A percentile compares a stretch with the other conserved stretches of the same genome.
phyloP scores from a whole-genome alignment of 2,797 vertebrate species.

The Anniella stebbinsi region DNA sequence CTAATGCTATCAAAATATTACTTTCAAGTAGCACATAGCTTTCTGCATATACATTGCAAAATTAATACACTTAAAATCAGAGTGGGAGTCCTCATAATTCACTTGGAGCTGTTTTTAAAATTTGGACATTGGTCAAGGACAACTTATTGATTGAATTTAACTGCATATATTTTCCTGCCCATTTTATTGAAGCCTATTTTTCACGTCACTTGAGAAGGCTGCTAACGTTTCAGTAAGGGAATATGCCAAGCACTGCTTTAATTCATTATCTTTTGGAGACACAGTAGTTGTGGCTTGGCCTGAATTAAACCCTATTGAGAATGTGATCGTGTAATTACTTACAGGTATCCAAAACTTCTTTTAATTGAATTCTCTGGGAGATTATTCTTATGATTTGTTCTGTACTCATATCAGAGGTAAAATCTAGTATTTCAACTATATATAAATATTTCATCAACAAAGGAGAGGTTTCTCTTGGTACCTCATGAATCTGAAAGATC shows the following conservation, averaged over 20 bases:
- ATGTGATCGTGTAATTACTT: conserved; percentile 83
- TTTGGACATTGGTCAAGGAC: conserved; percentile 80
- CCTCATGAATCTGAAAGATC: conserved; percentile 41
- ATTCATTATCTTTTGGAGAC: conserved; percentile 85
- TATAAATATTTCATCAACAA: conserved; percentile 66
- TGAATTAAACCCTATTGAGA: conserved; percentile 81
- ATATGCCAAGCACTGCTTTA: conserved; percentile 82
- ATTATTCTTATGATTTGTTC: conserved; percentile 67
- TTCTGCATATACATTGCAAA: conserved; percentile 66
- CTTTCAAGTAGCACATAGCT: conserved; percentile 52
- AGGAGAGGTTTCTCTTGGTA: conserved; percentile 62
- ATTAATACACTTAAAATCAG: conserved; percentile 78
- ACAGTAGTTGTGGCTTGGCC: conserved; percentile 78
- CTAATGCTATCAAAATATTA: conserved; percentile 18
- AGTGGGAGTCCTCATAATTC: conserved; percentile 79
- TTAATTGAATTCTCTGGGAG: conserved; percentile 73
- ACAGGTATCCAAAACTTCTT: conserved; percentile 78
- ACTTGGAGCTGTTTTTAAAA: conserved; percentile 78
- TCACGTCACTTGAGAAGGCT: conserved; percentile 79
- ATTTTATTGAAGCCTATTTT: conserved; percentile 78
- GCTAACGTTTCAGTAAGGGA: conserved; percentile 82
- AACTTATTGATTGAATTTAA: conserved; percentile 81
- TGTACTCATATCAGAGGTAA: conserved; percentile 60
- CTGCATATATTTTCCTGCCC: conserved; percentile 81
- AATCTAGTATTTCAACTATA: conserved; percentile 67